Evolutionary conservation across 37 sponge, comb jelly and placozoan species (phyloP).

Genomic region (Crambe crambe): DNA sequence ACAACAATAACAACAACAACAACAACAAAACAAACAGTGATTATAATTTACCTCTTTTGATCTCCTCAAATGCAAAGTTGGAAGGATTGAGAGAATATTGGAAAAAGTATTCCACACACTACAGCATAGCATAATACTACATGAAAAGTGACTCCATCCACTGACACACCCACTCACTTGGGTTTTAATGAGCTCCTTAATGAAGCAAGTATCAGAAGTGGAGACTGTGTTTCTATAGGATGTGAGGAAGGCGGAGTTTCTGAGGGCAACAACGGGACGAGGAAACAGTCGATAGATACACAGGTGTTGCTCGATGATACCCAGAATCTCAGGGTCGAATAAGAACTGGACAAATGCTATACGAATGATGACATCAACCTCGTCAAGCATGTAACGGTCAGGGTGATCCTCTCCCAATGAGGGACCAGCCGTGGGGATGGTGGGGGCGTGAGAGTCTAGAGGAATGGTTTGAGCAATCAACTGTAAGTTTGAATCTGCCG

Average conservation of each 20-base stretch:
- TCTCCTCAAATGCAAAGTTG: slow-evolving; percentile 69
- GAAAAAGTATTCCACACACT: slow-evolving; percentile 77
- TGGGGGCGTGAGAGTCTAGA: background rate
- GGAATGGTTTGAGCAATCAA: background rate
- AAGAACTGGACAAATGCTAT: slow-evolving; percentile 80
- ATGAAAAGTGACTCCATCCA: background rate
- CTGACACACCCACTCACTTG: slow-evolving; percentile 48
- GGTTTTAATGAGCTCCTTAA: slow-evolving; percentile 45
- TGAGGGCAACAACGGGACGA: slow-evolving; percentile 66
- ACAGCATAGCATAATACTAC: slow-evolving; percentile 1
- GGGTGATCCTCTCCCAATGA: background rate
- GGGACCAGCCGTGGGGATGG: background rate
- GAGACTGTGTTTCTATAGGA: slow-evolving; percentile 20
- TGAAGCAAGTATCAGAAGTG: slow-evolving; percentile 30
- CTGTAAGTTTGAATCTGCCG: too few species aligned
- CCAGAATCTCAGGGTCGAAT: slow-evolving; percentile 57
- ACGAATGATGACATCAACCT: slow-evolving; percentile 69
- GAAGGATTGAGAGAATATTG: slow-evolving; percentile 73
- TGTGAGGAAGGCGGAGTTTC: slow-evolving; percentile 44
- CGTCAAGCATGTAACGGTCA: background rate
- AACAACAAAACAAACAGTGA: too few species aligned
- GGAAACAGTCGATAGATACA: slow-evolving; percentile 76
- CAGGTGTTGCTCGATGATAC: slow-evolving; percentile 42
- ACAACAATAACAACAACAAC: too few species aligned
- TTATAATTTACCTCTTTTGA: slow-evolving; percentile 43